These are phyloP conservation scores for Sebastes diploproa DNA, from an alignment of 2,797 vertebrate species.

Conservation along the genomic window DNA sequence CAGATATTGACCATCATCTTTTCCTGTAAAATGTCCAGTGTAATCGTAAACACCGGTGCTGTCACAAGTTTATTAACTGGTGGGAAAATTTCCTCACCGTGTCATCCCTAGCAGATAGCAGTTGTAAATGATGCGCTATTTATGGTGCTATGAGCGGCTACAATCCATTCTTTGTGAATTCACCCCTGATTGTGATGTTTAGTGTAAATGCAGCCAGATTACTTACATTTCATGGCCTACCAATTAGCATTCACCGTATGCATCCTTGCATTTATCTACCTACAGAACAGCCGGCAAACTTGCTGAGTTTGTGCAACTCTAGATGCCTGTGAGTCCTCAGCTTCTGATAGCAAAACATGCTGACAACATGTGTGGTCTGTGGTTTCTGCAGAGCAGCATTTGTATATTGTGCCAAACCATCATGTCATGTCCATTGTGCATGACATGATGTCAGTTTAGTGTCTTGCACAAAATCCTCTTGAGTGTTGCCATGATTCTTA, in stretches of 20 bases:
- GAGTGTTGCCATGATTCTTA: not conserved
- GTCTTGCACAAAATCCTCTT: not conserved
- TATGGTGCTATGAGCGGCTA: not conserved
- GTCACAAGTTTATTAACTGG: no score
- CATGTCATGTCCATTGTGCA: not conserved
- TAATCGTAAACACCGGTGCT: no score
- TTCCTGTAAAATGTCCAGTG: no score
- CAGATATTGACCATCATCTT: no score
- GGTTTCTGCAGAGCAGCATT: conserved; percentile 11
- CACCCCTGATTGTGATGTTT: not conserved
- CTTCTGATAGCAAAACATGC: not conserved
- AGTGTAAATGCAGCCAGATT: not conserved
- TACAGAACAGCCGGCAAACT: conserved; percentile 5
- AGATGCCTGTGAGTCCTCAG: conserved; percentile 5
- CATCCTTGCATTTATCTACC: not conserved
- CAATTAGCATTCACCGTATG: not conserved
- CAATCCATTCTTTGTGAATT: not conserved
- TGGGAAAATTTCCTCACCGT: fast-evolving
- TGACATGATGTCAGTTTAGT: not conserved
- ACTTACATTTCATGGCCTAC: not conserved
- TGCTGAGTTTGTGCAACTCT: conserved; percentile 30
- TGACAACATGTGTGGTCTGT: conserved; percentile 14
- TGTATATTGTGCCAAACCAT: conserved; percentile 8
- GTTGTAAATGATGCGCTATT: no score
- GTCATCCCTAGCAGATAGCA: no score